These are phyloP conservation scores for Drosophila guanche DNA, from an alignment of 1,140 invertebrate genomes.

Conservation along the genomic window DNA sequence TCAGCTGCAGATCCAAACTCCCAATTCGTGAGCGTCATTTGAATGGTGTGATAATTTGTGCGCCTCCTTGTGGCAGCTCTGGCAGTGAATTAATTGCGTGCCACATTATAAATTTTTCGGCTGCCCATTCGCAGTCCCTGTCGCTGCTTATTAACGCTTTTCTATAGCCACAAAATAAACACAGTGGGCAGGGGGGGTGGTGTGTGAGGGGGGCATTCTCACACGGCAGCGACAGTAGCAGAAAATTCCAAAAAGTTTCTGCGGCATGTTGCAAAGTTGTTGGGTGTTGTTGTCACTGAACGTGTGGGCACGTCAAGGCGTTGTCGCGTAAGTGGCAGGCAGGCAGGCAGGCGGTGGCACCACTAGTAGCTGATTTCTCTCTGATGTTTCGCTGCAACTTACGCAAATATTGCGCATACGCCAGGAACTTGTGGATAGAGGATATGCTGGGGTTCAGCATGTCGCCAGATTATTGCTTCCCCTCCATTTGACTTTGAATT, in stretches of 20 bases:
- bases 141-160: slow-evolving; percentile 57
- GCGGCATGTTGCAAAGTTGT: slow-evolving; percentile 80
- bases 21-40: slow-evolving; percentile 75
- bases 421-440: background rate
- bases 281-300: slow-evolving; percentile 59
- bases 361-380: slow-evolving; percentile 10
- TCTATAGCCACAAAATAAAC: slow-evolving; percentile 44
- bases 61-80: slow-evolving; percentile 58
- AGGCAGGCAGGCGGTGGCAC: slow-evolving; percentile 2
- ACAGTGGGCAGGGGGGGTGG: slow-evolving; percentile 27
- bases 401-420: slow-evolving; percentile 75
- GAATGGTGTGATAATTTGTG: slow-evolving; percentile 81
- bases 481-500: no score
- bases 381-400: slow-evolving; percentile 9
- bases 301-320: slow-evolving; percentile 80
- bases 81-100: slow-evolving; percentile 80
- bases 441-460: background rate
- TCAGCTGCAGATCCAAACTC: background rate
- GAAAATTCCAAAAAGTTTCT: slow-evolving; percentile 74
- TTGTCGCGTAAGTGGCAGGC: slow-evolving; percentile 66
- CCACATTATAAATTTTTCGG: slow-evolving; percentile 75
- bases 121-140: slow-evolving; percentile 8
- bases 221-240: slow-evolving; percentile 58
- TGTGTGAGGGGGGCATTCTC: slow-evolving; percentile 69
- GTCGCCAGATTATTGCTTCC: no score